Percentiles rank a stretch among this genome's conserved stretches.
Evolutionary conservation across 1,140 invertebrate species (phyloP).

Genomic region (Mycetomoellerius zeteki): DNA sequence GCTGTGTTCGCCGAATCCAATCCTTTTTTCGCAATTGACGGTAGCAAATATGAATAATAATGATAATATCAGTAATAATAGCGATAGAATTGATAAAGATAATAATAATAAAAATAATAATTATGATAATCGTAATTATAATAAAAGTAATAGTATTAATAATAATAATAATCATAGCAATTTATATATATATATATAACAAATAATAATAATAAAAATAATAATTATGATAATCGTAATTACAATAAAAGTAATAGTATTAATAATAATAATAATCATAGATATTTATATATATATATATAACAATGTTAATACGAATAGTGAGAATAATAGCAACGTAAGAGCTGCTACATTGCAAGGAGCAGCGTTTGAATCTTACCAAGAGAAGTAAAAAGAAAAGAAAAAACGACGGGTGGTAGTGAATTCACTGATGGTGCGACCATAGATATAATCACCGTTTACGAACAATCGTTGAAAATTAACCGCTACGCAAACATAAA

Average conservation of each 20-base stretch:
- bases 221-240: constrained; percentile 45
- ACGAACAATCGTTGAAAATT: constrained; percentile 51
- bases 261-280: constrained; percentile 49
- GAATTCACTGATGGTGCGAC: constrained; percentile 48
- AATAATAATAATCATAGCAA: no score
- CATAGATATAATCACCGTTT: constrained; percentile 44
- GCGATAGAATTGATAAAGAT: constrained; percentile 64
- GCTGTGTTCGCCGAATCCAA: constrained; percentile 35
- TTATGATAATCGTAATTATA: constrained; percentile 40
- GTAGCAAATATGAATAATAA: constrained; percentile 72
- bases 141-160: constrained; percentile 56
- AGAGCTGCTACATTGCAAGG: constrained; percentile 18
- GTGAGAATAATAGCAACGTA: constrained; percentile 54
- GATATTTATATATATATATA: constrained; percentile 43
- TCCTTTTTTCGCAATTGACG: constrained; percentile 17
- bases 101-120: constrained; percentile 66
- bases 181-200: no score
- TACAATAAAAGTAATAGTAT: constrained; percentile 57
- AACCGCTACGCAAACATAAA: constrained; percentile 51
- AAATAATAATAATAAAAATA: constrained; percentile 65
- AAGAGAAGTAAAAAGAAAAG: constrained; percentile 11
- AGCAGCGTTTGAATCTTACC: constrained; percentile 21
- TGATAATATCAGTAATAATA: constrained; percentile 83
- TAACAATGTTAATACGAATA: constrained; percentile 56
- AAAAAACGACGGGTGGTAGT: constrained; percentile 33